phyloP scores from a whole-genome alignment of 2,797 vertebrate genomes.

The Chelmon rostratus region DNA sequence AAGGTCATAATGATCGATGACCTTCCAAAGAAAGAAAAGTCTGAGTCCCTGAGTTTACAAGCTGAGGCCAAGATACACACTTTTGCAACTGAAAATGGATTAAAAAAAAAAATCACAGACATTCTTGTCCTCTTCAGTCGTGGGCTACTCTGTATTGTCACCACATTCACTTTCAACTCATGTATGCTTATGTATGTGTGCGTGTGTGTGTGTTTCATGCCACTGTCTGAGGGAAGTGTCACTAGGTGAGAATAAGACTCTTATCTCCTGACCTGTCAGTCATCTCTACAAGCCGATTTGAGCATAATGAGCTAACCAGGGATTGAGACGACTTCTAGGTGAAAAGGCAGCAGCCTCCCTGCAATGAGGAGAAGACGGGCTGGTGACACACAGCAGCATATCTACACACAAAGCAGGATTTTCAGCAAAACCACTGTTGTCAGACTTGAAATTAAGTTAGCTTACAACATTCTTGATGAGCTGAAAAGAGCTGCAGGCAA shows the following conservation, averaged over 20 bases:
- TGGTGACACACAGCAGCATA: not conserved
- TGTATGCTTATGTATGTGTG: conserved; percentile 1
- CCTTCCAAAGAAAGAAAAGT: not conserved
- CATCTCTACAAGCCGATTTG: conserved; percentile 54
- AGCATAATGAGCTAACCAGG: conserved; percentile 62
- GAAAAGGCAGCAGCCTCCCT: conserved; percentile 21
- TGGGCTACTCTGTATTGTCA: not conserved
- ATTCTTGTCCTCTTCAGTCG: not conserved
- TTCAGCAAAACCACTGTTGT: not conserved
- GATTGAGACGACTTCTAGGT: conserved; percentile 40
- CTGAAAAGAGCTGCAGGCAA: conserved; percentile 12
- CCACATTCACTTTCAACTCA: not conserved
- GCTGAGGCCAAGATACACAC: not conserved
- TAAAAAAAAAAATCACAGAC: too few relatives aligned
- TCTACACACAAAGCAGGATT: not conserved
- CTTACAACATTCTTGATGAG: conserved; percentile 28
- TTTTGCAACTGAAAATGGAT: not conserved
- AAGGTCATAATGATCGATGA: not conserved
- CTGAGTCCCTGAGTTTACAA: not conserved
- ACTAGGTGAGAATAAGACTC: conserved; percentile 44
- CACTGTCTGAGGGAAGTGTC: conserved; percentile 1
- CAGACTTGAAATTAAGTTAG: conserved; percentile 6
- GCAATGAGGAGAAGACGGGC: conserved; percentile 1
- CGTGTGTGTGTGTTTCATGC: not conserved
- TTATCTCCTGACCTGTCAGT: conserved; percentile 35